Conservation (phyloP, 1,140 invertebrate genomes). For the Pogonomyrmex californicus region DNA sequence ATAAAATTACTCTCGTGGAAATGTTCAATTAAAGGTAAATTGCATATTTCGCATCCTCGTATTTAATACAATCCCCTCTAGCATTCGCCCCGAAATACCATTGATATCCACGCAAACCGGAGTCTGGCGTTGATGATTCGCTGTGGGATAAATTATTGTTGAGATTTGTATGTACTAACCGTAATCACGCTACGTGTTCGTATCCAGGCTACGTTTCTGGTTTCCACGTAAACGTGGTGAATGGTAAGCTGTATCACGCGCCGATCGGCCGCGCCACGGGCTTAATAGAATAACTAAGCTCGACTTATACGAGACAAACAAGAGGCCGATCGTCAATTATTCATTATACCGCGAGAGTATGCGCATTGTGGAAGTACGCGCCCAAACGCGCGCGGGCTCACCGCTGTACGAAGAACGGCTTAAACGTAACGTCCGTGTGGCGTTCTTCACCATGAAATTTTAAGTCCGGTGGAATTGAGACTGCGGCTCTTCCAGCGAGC, state of each 20-base stretch:
- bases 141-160: slow-evolving; percentile 55
- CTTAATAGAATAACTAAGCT: slow-evolving; percentile 74
- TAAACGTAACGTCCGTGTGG: slow-evolving; percentile 46
- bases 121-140: slow-evolving; percentile 40
- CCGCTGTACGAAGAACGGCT: slow-evolving; percentile 13
- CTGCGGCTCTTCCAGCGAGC: slow-evolving; percentile 30
- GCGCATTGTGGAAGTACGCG: background rate
- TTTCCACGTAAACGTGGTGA: slow-evolving; percentile 32
- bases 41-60: slow-evolving; percentile 38
- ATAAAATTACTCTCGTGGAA: slow-evolving; percentile 32
- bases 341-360: slow-evolving; percentile 21
- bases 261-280: slow-evolving; percentile 30
- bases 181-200: slow-evolving; percentile 39
- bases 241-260: slow-evolving; percentile 52
- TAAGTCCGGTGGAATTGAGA: slow-evolving; percentile 60
- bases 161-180: slow-evolving; percentile 51
- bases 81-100: slow-evolving; percentile 31
- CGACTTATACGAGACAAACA: slow-evolving; percentile 62
- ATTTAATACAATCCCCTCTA: slow-evolving; percentile 51
- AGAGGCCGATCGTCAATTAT: slow-evolving; percentile 50
- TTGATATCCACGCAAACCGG: slow-evolving; percentile 40
- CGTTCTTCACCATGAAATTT: slow-evolving; percentile 58
- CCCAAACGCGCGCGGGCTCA: background rate
- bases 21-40: slow-evolving; percentile 51
- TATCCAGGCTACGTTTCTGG: background rate